Base-by-base conservation (phyloP, 2,797 vertebrate species). In the Lithobates sylvaticus region DNA sequence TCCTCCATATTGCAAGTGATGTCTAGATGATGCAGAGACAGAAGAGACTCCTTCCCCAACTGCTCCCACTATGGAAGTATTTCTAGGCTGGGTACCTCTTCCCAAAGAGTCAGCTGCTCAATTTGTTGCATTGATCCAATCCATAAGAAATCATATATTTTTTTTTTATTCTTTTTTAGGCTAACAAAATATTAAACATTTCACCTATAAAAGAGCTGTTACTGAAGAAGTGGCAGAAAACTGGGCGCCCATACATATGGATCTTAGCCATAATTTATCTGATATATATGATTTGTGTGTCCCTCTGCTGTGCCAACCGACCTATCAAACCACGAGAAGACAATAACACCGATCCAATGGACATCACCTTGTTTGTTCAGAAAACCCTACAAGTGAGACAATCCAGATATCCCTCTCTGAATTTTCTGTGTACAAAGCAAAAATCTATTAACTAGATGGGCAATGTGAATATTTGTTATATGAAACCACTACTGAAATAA, bases 211-310 rank as follows among this genome's bases (percentile, higher is more conserved):
- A 92, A 84, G 94, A 96, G 88, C 91, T 96, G 69, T 91, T 96
- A 29, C 94, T 91, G 88, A 92, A 95, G 27, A 97, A 97, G 89
- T 97, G 96, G 96, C 94, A 95, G 86, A 89, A 93, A 12, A 95
- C 94, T 81, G 96, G 93, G 58, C 96, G 96, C 89, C 94, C 95
- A 87, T 97, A 96, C 88, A 95, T 96, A 90, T 94, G 95, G 89
- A 88, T 94, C 82, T 91, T 96, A 89, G 85, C 94, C 88, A 6
- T 93, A 12, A 69, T 95, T 21, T 96, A 97, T 73, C 89, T 96
- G 47, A 89, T 96, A 32, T 96, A 96, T 88, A 96, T 97, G 0
- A 92, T 89, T 67, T 95, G 91, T 36, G 96, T 96, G 90, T 96
- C 96, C 29, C 81, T 96, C 34, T 96, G 95, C 76, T 96, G 95